Evolutionary conservation across 2,888 invertebrate genomes (phyloP), one percentile per base, ranked within the genome.

Genomic region (Leptinotarsa juncta): DNA sequence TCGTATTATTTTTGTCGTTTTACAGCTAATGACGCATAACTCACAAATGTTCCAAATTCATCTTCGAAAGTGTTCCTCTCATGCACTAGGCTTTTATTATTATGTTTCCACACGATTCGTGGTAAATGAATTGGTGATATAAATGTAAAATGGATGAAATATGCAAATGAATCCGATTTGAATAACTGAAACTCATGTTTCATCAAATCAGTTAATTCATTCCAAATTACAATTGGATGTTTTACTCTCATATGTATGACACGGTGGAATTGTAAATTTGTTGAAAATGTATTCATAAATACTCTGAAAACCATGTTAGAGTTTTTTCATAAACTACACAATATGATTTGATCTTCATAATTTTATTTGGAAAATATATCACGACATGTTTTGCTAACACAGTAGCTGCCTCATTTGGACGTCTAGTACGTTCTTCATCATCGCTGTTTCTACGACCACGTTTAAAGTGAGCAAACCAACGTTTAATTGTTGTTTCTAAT

Each of bases 131-230:
- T 62, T 42, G 16, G 32, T 32, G 62, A 62, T 62, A 7, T 32
- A 62, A 62, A 62, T 62, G n/a, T n/a, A 10, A 62, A 32, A 62
- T 62, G 42, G 32, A 7, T n/a, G 10, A 62, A 62, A 62, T 62
- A 62, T 62, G 62, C 62, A 62, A 62, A 62, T 62, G n/a, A 62
- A 62, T 62, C 42, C 42, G n/a, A 42, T 62, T 18, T n/a, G 62
- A 5, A n/a, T 62, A 26, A 62, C 42, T 32, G 32, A 16, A 42
- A 62, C 32, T 62, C 62, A 32, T n/a, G 26, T 32, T 42, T 12
- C 62, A 62, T 62, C 32, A n/a, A 42, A 32, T 15, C 42, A 62
- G 42, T 32, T 26, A 32, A 62, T 62, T 32, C 15, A n/a, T 16
- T 16, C 3, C 32, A 32, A n/a, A 62, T 62, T 62, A 18, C n/a